These are phyloP conservation scores for Ichneumoninae sp. DNA, from an alignment of 2,888 invertebrate genomes.

Conservation along the genomic window DNA sequence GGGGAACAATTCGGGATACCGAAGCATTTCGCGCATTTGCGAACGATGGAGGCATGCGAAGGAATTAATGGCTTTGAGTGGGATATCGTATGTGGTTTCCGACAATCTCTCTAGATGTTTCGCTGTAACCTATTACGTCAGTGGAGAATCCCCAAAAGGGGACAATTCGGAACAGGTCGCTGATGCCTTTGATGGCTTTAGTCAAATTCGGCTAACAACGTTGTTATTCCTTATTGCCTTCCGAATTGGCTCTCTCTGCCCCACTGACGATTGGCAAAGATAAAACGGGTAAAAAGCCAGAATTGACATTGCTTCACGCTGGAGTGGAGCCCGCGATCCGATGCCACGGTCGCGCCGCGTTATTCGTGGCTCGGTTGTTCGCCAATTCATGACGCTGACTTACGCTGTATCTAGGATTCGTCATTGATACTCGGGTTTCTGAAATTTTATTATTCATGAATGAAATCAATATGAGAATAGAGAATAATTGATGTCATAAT, in stretches of 20 bases:
- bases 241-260: neutral
- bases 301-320: slow-evolving; percentile 55
- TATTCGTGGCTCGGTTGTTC: slow-evolving; percentile 62
- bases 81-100: neutral
- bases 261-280: neutral
- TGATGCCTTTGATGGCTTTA: neutral
- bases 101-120: neutral
- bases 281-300: neutral
- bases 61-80: neutral
- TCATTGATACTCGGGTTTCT: neutral
- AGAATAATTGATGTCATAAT: neutral
- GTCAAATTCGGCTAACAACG: neutral
- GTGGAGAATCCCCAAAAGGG: neutral
- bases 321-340: slow-evolving; percentile 41
- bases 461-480: neutral
- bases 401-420: neutral
- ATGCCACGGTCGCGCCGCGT: slow-evolving; percentile 50
- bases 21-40: neutral
- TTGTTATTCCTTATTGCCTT: neutral
- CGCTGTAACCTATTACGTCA: neutral
- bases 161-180: neutral
- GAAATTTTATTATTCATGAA: neutral
- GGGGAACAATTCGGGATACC: neutral
- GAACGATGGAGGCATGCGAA: neutral
- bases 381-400: slow-evolving; percentile 15